Base-by-base conservation (phyloP, 2,888 invertebrate genomes). In the Hirtodrosophila alboralis region DNA sequence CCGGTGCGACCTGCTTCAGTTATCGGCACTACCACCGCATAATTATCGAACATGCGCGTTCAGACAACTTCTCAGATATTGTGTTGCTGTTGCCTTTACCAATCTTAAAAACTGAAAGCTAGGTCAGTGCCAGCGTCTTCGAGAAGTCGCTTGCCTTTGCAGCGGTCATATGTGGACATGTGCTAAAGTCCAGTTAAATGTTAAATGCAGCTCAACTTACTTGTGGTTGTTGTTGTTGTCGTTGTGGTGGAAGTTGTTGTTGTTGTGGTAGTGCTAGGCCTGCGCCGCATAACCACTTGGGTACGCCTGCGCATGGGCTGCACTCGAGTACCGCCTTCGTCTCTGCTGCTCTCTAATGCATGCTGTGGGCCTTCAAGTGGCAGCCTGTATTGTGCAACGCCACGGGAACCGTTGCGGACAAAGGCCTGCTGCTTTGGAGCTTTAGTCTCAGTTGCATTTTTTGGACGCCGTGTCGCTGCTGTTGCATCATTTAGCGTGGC, bases 371-470 rank as follows among this genome's bases (percentile, higher is more conserved):
- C 53, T 34, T 75, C 62, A 23, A 75, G 57, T 14, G 85, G 79
- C 53, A 85, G 56, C 38, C 51, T 79, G 31, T 83, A 85, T 79
- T 85, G 85, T 83, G 73, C 80, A 83, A 85, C 73, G 8, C 57
- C 54, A 23, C 74, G 74, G 69, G 74, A 63, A 58, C 53, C 47
- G 27, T 27, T 48, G 31, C 23, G 70, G 37, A 27, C 48, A 60
- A 56, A 60, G 23, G 37, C 48, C 44, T 58, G 52, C 13, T 43
- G 52, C 13, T 43, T 21, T 27, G 31, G 5, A 23, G 51, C 43
- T 51, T 54, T 54, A 5, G 52, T 38, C 16, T 44, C 43, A 1
- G 53, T 59, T 59, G 71, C 68, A 74, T 60, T 68, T 64, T 54
- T 56, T 40, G 36, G 54, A 41, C 60, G 75, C 5, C 63, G 49